phyloP scores from a whole-genome alignment of 1,140 invertebrate genomes.

The Uloborus diversus region DNA sequence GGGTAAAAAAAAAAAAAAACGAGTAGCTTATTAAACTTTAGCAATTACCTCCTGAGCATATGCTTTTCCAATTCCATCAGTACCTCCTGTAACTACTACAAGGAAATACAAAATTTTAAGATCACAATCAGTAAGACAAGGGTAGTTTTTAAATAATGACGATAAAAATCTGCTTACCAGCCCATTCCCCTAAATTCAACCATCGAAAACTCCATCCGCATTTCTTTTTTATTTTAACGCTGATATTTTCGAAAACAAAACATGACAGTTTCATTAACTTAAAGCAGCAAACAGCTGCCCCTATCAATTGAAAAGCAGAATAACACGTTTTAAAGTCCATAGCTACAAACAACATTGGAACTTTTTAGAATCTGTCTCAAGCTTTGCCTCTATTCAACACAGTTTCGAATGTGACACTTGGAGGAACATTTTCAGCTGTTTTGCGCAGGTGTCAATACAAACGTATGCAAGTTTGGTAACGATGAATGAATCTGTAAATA shows the following conservation, averaged over 20 bases:
- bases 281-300: not conserved
- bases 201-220: constrained; percentile 61
- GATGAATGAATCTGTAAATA: too few relatives aligned
- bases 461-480: too few relatives aligned
- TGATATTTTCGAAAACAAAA: not conserved
- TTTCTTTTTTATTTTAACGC: not conserved
- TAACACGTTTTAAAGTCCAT: not conserved
- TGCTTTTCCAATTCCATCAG: constrained; percentile 90
- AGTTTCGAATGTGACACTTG: too few relatives aligned
- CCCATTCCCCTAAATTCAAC: constrained; percentile 64
- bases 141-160: too few relatives aligned
- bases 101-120: not conserved
- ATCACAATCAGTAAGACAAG: too few relatives aligned
- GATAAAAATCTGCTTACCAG: constrained; percentile 60
- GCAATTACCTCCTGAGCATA: constrained; percentile 74
- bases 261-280: not conserved
- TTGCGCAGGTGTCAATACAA: too few relatives aligned
- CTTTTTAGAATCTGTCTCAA: too few relatives aligned
- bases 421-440: too few relatives aligned
- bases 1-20: too few relatives aligned
- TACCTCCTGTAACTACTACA: constrained; percentile 84
- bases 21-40: too few relatives aligned
- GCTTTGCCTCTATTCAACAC: too few relatives aligned
- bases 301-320: not conserved
- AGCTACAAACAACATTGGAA: too few relatives aligned